Evolutionary conservation across 2,797 vertebrate genomes (phyloP).

Genomic region (Brotula barbata): DNA sequence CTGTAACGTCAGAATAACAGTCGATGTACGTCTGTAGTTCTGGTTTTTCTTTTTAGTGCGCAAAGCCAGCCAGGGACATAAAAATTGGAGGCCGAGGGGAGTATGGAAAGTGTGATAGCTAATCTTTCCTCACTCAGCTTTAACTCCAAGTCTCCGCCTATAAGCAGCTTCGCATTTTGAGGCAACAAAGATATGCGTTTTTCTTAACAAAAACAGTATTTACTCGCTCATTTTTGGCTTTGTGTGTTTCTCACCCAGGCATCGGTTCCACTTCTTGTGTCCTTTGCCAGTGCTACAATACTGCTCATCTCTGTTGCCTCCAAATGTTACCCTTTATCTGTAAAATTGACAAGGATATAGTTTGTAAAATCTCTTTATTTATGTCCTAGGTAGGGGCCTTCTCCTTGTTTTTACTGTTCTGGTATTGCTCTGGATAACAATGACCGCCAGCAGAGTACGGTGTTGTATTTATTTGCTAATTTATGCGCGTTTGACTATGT

Average conservation of each 20-base stretch:
- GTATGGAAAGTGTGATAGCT: not conserved
- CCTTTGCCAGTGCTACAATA: not conserved
- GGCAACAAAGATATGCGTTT: constrained; percentile 15
- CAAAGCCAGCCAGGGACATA: constrained; percentile 27
- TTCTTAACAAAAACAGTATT: constrained; percentile 43
- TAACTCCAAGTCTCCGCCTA: not conserved
- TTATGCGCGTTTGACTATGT: constrained; percentile 69
- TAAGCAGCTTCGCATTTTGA: constrained; percentile 19
- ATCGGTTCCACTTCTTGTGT: constrained; percentile 6
- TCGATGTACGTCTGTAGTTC: not conserved
- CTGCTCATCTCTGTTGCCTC: constrained; percentile 24
- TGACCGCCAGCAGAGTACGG: not conserved
- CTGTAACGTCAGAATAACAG: not conserved
- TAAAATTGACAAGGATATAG: constrained; percentile 6
- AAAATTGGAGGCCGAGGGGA: not conserved
- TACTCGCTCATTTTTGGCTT: constrained; percentile 4
- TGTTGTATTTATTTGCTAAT: constrained; percentile 73
- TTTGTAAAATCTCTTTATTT: constrained; percentile 31
- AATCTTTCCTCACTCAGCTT: not conserved
- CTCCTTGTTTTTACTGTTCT: constrained; percentile 25
- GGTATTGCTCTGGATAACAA: constrained; percentile 42
- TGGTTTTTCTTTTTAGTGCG: constrained; percentile 11
- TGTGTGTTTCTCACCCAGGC: not conserved
- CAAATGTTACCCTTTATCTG: constrained; percentile 1
- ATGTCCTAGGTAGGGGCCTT: constrained; percentile 21